Base-by-base conservation (phyloP, 1,140 invertebrate genomes). In the Centruroides vittatus region DNA sequence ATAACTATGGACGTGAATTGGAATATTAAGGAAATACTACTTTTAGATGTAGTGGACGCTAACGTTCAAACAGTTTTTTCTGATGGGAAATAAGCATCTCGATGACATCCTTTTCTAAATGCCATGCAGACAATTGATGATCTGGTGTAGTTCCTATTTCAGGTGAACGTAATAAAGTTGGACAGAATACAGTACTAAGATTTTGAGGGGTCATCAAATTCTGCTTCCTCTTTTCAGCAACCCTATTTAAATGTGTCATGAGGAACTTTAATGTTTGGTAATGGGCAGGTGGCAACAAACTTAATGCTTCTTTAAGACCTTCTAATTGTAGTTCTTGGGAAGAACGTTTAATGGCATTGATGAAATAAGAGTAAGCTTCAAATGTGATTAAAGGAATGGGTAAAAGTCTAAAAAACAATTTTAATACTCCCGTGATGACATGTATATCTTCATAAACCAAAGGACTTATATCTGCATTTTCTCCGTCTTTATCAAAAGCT, bases 171-270 rank as follows among this genome's bases (percentile, higher is more conserved):
- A 94, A 87, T 55, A 94, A 70, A 0, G 89, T 93, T 36, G 91
- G 91, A 0, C 88, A 88, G 75, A 93, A 93, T 7, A 94, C 89
- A 3, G 89, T 92, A 61, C 87, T 85, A 54, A 94, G 74, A 73
- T 93, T 93, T 70, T 90, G 85, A 12, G 87, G 80, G 53, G 84
- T 86, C 91, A 94, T 95, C 78, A 92, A 89, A 73, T 93, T 95
- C 36, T 82, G 78, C 12, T 79, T 76, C 34, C 81, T 77, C 61
- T 82, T 77, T 64, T 82, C 78, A 7, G 83, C 79, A 5, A 91
- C 85, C 66, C 85, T 83, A 68, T 84, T 75, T 49, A 93, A 76
- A 76, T 92, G 88, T 67, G 82, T 78, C 52, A 91, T 81, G 73
- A 91, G 81, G 67, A 83, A 92, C 70, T 88, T 86, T 5, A 93